phyloP scores from a whole-genome alignment of 2,888 invertebrate genomes.

The Drosophila tanythrix region DNA sequence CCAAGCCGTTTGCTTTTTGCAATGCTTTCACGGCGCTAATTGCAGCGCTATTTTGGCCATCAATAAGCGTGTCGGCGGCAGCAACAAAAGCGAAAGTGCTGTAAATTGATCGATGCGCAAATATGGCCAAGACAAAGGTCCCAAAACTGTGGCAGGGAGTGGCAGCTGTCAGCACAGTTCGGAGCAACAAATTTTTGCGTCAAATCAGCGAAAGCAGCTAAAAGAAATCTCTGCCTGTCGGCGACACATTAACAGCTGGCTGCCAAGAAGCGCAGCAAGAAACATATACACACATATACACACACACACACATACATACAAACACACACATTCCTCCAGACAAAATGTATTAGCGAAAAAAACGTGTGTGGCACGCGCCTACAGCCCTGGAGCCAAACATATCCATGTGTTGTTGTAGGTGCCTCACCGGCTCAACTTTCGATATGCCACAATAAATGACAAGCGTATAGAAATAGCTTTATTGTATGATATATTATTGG shows the following conservation, averaged over 20 bases:
- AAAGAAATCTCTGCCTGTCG: conserved; percentile 29
- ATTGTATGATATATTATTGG: conserved; percentile 72
- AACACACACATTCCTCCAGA: conserved; percentile 2
- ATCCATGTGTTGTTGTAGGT: not conserved
- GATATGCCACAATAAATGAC: conserved; percentile 40
- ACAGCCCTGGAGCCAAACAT: conserved; percentile 28
- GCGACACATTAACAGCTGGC: conserved; percentile 61
- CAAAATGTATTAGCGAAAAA: conserved; percentile 19
- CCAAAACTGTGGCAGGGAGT: conserved; percentile 19
- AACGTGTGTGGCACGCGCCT: conserved; percentile 61
- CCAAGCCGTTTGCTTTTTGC: conserved; percentile 54
- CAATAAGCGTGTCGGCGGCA: conserved; percentile 14
- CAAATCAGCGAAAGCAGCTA: conserved; percentile 33
- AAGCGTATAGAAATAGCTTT: conserved; percentile 67
- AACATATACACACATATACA: conserved; percentile 15
- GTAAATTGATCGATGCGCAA: conserved; percentile 73
- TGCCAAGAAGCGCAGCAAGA: conserved; percentile 5
- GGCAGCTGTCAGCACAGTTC: conserved; percentile 21
- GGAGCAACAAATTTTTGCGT: conserved; percentile 13
- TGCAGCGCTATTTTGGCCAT: conserved; percentile 53
- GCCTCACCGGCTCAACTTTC: not conserved
- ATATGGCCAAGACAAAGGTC: conserved; percentile 45
- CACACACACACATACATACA: conserved; percentile 16
- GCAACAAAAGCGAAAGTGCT: conserved; percentile 63
- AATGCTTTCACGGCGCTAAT: conserved; percentile 67